Conservation (phyloP, 64 coral and sea anemone genomes). For the Stichodactyla helianthus region DNA sequence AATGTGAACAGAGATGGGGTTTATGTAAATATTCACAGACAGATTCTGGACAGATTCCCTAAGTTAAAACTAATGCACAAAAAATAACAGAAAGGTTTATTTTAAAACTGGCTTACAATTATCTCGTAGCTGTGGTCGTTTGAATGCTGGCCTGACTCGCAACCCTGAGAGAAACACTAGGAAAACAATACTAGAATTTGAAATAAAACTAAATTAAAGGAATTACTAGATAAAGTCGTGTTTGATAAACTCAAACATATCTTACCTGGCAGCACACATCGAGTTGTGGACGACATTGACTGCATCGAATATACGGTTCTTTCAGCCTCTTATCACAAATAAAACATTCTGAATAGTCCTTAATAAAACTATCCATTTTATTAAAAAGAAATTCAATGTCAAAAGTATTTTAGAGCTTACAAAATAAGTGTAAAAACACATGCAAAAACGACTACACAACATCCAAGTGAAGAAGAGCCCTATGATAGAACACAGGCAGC, state of each 20-base stretch:
- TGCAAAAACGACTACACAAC: background rate
- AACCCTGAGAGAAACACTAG: slow-evolving; percentile 77
- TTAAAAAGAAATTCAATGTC: background rate
- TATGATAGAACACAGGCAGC: too few species aligned
- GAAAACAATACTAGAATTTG: background rate
- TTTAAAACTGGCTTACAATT: slow-evolving; percentile 34
- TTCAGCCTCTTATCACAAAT: slow-evolving; percentile 22
- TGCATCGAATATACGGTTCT: slow-evolving; percentile 46
- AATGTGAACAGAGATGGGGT: too few species aligned
- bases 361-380: background rate
- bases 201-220: background rate
- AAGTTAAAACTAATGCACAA: background rate
- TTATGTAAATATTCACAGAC: too few species aligned
- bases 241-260: background rate
- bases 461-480: background rate
- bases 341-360: slow-evolving; percentile 34
- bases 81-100: background rate
- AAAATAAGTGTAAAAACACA: background rate
- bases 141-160: slow-evolving; percentile 50
- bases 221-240: background rate
- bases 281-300: slow-evolving; percentile 13
- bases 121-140: slow-evolving; percentile 89
- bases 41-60: too few species aligned
- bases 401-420: background rate
- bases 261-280: slow-evolving; percentile 35